phyloP scores from a whole-genome alignment of 2,113 vertebrate genomes.

The Piprites chloris region DNA sequence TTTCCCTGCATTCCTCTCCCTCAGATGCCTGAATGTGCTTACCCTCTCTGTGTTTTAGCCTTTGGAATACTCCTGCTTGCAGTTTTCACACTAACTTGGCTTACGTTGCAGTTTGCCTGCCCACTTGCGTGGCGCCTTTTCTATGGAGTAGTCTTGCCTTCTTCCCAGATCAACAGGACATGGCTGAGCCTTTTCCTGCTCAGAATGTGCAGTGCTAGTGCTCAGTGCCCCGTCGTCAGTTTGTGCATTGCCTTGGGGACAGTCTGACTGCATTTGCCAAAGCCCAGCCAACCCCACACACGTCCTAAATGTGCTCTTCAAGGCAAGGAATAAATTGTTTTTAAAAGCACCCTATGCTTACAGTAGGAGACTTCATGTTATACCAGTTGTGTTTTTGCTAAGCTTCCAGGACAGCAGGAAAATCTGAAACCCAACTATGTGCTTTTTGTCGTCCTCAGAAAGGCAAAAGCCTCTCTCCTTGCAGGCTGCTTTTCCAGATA shows the following conservation, averaged over 20 bases:
- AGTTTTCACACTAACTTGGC: background rate
- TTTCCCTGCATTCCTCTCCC: conserved; percentile 60
- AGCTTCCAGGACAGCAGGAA: conserved; percentile 25
- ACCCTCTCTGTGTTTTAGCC: background rate
- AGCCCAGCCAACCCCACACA: background rate
- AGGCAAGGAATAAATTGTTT: background rate
- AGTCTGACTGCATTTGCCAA: background rate
- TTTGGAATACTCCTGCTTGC: conserved; percentile 61
- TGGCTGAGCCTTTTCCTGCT: background rate
- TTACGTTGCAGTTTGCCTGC: background rate
- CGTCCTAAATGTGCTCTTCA: background rate
- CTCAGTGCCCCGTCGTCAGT: background rate
- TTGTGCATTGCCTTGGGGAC: background rate
- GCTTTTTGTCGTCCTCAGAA: conserved; percentile 25
- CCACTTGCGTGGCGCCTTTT: background rate
- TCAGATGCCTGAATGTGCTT: background rate
- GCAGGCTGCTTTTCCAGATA: conserved; percentile 68
- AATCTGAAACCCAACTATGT: conserved; percentile 34
- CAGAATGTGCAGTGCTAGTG: background rate
- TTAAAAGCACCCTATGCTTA: background rate
- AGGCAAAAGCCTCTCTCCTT: conserved; percentile 38
- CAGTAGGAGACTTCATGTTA: background rate
- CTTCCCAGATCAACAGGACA: background rate
- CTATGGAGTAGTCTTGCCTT: background rate
- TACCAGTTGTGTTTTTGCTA: background rate